Evolutionary conservation across 2,888 invertebrate species (phyloP).

Genomic region (Pilophorus perplexus): DNA sequence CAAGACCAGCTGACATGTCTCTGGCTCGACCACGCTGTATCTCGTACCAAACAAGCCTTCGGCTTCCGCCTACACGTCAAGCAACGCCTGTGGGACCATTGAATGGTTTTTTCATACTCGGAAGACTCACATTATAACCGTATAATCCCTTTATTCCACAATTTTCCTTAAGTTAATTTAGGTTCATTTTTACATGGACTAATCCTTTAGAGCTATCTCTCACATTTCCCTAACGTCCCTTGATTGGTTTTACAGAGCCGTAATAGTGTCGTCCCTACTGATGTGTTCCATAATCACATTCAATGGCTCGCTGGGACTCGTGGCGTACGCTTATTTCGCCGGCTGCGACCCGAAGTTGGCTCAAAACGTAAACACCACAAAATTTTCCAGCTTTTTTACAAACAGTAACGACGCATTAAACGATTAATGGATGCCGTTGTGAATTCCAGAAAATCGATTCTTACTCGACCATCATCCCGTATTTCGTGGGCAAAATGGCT

Average conservation of each 20-base stretch:
- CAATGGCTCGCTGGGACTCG: background rate
- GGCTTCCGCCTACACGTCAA: too few species aligned
- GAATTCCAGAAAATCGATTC: background rate
- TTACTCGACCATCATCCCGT: background rate
- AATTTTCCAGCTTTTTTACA: background rate
- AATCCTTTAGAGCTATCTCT: background rate
- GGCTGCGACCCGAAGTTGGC: slow-evolving; percentile 15
- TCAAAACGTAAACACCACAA: too few species aligned
- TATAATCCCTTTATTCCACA: too few species aligned
- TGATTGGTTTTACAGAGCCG: background rate
- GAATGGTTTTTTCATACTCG: too few species aligned
- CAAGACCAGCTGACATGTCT: too few species aligned
- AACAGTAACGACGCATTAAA: background rate
- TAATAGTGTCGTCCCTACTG: background rate
- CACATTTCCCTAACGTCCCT: too few species aligned
- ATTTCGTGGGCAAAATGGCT: background rate
- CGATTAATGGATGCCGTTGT: background rate
- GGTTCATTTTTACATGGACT: background rate
- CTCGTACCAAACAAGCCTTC: too few species aligned
- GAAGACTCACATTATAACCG: too few species aligned
- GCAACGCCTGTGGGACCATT: too few species aligned
- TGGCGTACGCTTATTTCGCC: slow-evolving; percentile 13
- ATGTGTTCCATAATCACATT: background rate
- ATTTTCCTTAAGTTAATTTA: background rate
- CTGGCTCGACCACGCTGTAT: too few species aligned